A percentile compares a stretch with the other conserved stretches of the same genome.
Evolutionary conservation across 2,113 vertebrate genomes (phyloP).

Genomic region (Elephantulus edwardii): DNA sequence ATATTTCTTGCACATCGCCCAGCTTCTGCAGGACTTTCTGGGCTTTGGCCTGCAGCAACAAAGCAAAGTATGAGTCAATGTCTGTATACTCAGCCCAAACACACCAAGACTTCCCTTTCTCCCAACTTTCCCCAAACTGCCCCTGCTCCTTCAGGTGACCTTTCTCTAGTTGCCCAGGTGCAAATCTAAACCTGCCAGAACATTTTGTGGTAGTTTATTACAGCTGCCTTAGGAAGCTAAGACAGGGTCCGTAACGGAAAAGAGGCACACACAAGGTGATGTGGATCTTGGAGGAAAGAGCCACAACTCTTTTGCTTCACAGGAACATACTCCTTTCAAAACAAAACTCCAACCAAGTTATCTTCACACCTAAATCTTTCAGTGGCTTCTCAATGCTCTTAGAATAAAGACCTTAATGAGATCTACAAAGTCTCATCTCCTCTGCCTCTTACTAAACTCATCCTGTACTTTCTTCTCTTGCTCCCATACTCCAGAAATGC

Average conservation of each 20-base stretch:
- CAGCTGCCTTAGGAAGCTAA: neutral
- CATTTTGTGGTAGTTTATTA: neutral
- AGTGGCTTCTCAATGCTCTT: neutral
- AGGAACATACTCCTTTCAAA: neutral
- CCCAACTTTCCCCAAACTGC: neutral
- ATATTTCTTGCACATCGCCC: slow-evolving; percentile 94
- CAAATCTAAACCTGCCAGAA: too few relatives aligned
- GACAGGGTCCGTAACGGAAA: neutral
- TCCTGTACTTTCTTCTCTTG: neutral
- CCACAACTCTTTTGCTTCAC: neutral
- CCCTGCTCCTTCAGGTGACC: neutral
- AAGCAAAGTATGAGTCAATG: slow-evolving; percentile 1
- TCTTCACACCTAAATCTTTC: neutral
- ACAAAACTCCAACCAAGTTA: neutral
- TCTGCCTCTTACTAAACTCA: neutral
- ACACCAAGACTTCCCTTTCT: neutral
- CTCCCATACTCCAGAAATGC: neutral
- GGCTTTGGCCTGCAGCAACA: slow-evolving; percentile 84
- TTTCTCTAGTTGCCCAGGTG: too few relatives aligned
- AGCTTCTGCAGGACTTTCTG: slow-evolving; percentile 91
- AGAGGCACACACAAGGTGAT: neutral
- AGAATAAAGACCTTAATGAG: neutral
- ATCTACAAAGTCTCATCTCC: neutral
- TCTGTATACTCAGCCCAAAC: neutral
- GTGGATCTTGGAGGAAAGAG: neutral